These are phyloP conservation scores for Scelioninae gen. 1 DNA, from an alignment of 2,888 invertebrate genomes.

Conservation along the genomic window DNA sequence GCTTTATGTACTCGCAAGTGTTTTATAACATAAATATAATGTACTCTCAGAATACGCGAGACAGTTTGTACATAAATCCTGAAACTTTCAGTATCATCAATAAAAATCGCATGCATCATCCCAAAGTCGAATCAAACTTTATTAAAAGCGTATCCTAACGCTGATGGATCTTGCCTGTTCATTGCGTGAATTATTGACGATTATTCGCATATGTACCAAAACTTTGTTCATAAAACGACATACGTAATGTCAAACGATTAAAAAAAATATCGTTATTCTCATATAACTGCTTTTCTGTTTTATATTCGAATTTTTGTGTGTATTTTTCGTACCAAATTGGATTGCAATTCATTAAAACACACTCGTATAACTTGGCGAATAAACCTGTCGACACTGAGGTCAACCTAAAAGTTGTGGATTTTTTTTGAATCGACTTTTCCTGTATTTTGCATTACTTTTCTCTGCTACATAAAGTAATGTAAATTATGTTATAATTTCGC, in stretches of 20 bases:
- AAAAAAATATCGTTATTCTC: constrained; percentile 3
- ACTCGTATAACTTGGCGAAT: constrained; percentile 20
- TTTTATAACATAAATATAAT: constrained; percentile 35
- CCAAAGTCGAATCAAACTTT: constrained; percentile 32
- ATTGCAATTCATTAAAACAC: constrained; percentile 5
- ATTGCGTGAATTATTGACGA: not conserved
- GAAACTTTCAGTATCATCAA: constrained; percentile 33
- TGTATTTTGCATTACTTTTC: not conserved
- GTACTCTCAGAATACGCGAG: constrained; percentile 8
- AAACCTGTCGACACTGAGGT: constrained; percentile 41
- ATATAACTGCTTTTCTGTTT: constrained; percentile 2
- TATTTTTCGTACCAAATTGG: constrained; percentile 8
- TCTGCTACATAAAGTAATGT: too few species aligned
- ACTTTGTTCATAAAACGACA: not conserved
- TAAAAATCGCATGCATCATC: constrained; percentile 44
- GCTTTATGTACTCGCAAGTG: not conserved
- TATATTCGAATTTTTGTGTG: too few species aligned
- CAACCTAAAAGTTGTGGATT: constrained; percentile 12
- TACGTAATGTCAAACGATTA: not conserved
- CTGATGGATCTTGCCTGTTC: not conserved
- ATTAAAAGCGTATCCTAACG: constrained; percentile 35
- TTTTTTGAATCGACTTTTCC: not conserved
- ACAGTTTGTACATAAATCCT: constrained; percentile 37
- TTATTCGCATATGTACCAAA: not conserved
- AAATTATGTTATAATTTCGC: too few species aligned